Evolutionary conservation across 2,888 invertebrate genomes (phyloP), one percentile per base, ranked within the genome.

Genomic region (Chrysolina haemoptera): DNA sequence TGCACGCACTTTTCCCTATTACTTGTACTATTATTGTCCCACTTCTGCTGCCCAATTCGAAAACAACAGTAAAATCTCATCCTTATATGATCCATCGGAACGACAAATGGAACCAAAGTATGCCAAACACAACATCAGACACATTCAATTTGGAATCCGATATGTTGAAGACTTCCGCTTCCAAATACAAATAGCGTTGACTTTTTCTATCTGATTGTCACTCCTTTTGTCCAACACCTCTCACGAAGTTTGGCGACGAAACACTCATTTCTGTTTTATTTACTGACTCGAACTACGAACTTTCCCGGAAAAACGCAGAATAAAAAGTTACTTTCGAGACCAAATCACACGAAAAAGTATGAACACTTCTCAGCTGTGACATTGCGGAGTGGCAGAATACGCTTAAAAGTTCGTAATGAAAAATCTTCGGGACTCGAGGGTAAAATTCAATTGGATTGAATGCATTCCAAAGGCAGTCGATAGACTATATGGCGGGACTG

Each of bases 361-460:
- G 65, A 65, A 70, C 55, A 65, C 35, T 70, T 70, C 46, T 40
- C 65, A 55, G 70, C 70, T 65, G 63, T 55, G 64, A 70, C 65
- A 70, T 43, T 55, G 65, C 64, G 70, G 27, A 43, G 59, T 59
- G 59, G 40, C 59, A 43, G 41, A 65, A 55, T 65, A 65, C 48
- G 64, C 64, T 55, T 65, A 65, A 63, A 70, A 70, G 65, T 70
- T 70, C 55, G 70, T 65, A 65, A 70, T 64, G 65, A 65, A 70
- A 65, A 70, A 65, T 70, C 50, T 65, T 55, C 50, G 16, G 35
- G 48, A 27, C 11, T 27, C 27, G 66, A 48, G 27, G 50, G 50
- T 14, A 16, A 50, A 66, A 66, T 22, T 66, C 27, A 50, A 66
- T 66, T 46, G 22, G 22, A 48, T 65, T 22, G 8, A 65, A 46